Evolutionary conservation across 92 coral and sea anemone genomes (phyloP), one percentile per base, ranked within the genome.

Genomic region (Phenganax marumi): DNA sequence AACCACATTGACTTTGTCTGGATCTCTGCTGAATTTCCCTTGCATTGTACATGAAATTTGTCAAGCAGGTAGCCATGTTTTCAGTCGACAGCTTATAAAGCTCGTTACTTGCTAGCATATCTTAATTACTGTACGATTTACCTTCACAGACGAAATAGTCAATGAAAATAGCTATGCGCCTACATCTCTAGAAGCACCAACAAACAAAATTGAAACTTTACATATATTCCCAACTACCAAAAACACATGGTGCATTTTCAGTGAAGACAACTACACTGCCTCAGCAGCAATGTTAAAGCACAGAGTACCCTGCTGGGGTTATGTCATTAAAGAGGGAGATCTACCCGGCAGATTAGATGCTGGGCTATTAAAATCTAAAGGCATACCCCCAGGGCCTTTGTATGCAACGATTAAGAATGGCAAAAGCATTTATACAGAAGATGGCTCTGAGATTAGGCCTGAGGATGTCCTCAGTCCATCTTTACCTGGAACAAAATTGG

Each of bases 341-440:
- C 62, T 83, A 8, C 92, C 97, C 52, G 99, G 99, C 18, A 92
- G 85, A 87, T 91, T 96, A 13, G 91, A 96, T 80, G 93, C 97
- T 23, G 43, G 48, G 21, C 62, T 96, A 64, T 80, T 96, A 53
- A 96, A 89, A 66, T 80, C 86, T 50, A 96, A 82, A 73, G 97
- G 99, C 7, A 85, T 96, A 48, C 92, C 92, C 3, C 97, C 97
- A 21, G 97, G 99, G n/a, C 99, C 99, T 69, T 74, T 89, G 39
- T 96, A 96, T 83, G 95, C 97, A 22, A 92, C 83, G 73, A 87
- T 95, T 9, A 95, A 95, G 52, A 87, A 77, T 81, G 98, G 98
- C 47, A 90, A 92, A 82, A 68, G 87, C 3, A 82, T 92, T 17
- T 74, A 61, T 10, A 81, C 91, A 33, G 85, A 91, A 73, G 92